These are phyloP conservation scores for Opisthograptis luteolata DNA, from an alignment of 2,888 invertebrate genomes.

Conservation along the genomic window DNA sequence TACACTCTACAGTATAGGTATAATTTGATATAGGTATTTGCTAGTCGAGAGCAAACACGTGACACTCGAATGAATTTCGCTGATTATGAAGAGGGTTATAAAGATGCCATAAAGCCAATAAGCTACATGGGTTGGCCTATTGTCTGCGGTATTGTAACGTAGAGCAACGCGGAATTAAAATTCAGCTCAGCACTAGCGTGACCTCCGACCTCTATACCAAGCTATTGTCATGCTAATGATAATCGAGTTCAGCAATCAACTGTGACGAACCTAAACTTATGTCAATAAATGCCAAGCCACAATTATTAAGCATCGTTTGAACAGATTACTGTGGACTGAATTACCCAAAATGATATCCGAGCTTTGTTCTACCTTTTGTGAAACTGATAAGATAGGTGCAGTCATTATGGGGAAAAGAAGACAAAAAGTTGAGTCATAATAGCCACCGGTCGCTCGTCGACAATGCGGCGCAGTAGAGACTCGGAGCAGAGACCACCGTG, in stretches of 20 bases:
- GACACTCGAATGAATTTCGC: slow-evolving; percentile 61
- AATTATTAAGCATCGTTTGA: slow-evolving; percentile 31
- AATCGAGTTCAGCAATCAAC: slow-evolving; percentile 56
- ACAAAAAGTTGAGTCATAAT: slow-evolving; percentile 40
- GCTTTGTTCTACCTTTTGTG: slow-evolving; percentile 8
- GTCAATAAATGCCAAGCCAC: slow-evolving; percentile 30
- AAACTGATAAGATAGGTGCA: slow-evolving; percentile 16
- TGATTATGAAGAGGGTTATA: slow-evolving; percentile 54
- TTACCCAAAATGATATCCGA: neutral
- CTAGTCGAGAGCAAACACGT: slow-evolving; percentile 46
- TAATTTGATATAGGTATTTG: slow-evolving; percentile 46
- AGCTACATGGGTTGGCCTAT: slow-evolving; percentile 72
- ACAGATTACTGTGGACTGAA: neutral
- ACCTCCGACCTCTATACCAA: slow-evolving; percentile 69
- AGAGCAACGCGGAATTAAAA: slow-evolving; percentile 53
- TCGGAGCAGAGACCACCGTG: slow-evolving; percentile 64
- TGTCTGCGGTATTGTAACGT: slow-evolving; percentile 62
- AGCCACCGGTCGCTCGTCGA: slow-evolving; percentile 35
- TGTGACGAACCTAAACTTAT: slow-evolving; percentile 46
- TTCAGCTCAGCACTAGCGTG: slow-evolving; percentile 69
- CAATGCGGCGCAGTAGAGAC: too few relatives aligned
- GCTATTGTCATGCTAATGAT: slow-evolving; percentile 74
- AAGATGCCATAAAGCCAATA: slow-evolving; percentile 64
- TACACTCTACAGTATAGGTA: slow-evolving; percentile 5
- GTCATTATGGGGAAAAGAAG: slow-evolving; percentile 9